A percentile compares a stretch with the other conserved stretches of the same genome.
These are phyloP conservation scores for Ophthalmolycus amberensis DNA, from an alignment of 2,113 vertebrate species.

Conservation along the genomic window DNA sequence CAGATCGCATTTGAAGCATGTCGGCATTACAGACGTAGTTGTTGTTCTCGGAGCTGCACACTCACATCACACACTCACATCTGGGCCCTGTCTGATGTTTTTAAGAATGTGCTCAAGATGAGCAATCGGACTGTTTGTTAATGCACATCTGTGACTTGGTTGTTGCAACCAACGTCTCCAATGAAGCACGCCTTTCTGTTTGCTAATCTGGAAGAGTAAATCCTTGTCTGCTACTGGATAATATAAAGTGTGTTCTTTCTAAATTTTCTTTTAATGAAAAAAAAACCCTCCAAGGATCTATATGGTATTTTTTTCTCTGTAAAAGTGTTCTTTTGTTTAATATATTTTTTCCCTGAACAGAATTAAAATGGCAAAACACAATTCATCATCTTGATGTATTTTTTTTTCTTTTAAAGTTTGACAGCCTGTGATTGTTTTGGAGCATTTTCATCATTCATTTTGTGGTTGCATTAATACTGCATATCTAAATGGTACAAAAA, in stretches of 20 bases:
- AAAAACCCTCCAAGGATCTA: conserved; percentile 2
- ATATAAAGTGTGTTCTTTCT: conserved; percentile 3
- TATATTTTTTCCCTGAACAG: neutral
- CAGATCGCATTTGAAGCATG: conserved; percentile 29
- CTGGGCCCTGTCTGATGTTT: conserved; percentile 55
- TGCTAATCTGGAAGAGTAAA: conserved; percentile 40
- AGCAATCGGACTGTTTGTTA: conserved; percentile 63
- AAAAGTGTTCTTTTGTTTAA: neutral
- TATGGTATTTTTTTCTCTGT: conserved; percentile 12
- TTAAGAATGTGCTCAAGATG: conserved; percentile 49
- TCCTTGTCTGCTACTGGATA: conserved; percentile 10
- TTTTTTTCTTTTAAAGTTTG: neutral
- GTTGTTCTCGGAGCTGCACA: conserved; percentile 41
- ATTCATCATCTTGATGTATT: conserved; percentile 12
- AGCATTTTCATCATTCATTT: conserved; percentile 6
- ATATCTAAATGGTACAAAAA: conserved; percentile 10
- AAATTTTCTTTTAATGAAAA: conserved; percentile 37
- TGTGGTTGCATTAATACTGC: neutral
- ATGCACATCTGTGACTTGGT: conserved; percentile 50
- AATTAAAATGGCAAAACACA: conserved; percentile 34
- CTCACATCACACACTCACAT: conserved; percentile 30
- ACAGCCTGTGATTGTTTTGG: conserved; percentile 3
- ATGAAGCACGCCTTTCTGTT: conserved; percentile 34
- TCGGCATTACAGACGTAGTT: conserved; percentile 39
- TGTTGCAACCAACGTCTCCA: conserved; percentile 20